These are phyloP conservation scores for Cyclophora albipunctata DNA, from an alignment of 2,888 invertebrate species.

Conservation along the genomic window DNA sequence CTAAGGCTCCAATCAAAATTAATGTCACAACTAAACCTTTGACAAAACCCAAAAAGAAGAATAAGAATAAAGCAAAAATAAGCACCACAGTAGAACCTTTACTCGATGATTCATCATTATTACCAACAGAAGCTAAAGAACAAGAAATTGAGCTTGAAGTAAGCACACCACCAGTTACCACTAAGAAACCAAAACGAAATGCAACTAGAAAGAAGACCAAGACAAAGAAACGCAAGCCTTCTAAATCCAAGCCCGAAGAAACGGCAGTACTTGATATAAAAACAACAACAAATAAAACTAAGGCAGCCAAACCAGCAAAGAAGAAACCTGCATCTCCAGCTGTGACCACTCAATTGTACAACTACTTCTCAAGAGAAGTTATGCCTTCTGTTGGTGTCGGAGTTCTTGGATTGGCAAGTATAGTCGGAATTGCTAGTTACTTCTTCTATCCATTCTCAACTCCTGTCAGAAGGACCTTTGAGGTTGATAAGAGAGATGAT, in stretches of 20 bases:
- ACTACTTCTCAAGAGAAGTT: slow-evolving; percentile 84
- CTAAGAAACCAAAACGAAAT: slow-evolving; percentile 65
- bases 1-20: slow-evolving; percentile 40
- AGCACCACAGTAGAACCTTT: slow-evolving; percentile 39
- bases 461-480: slow-evolving; percentile 79
- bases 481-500: slow-evolving; percentile 78
- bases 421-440: slow-evolving; percentile 84
- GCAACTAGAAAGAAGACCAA: slow-evolving; percentile 72
- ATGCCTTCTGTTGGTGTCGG: slow-evolving; percentile 89
- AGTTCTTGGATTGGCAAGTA: slow-evolving; percentile 82
- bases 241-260: slow-evolving; percentile 51
- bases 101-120: slow-evolving; percentile 50
- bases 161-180: slow-evolving; percentile 59
- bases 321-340: slow-evolving; percentile 68
- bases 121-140: slow-evolving; percentile 66
- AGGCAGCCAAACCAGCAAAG: slow-evolving; percentile 53
- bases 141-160: slow-evolving; percentile 69
- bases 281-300: slow-evolving; percentile 72
- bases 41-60: slow-evolving; percentile 59
- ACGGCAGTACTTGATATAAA: slow-evolving; percentile 52
- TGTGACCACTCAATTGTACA: slow-evolving; percentile 83
- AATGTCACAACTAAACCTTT: slow-evolving; percentile 31
- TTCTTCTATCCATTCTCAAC: slow-evolving; percentile 84
- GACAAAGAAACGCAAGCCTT: slow-evolving; percentile 76
- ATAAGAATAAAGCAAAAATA: slow-evolving; percentile 55